These are phyloP conservation scores for Cyprinodon brontotheroides DNA, from an alignment of 2,113 vertebrate species.

Conservation along the genomic window DNA sequence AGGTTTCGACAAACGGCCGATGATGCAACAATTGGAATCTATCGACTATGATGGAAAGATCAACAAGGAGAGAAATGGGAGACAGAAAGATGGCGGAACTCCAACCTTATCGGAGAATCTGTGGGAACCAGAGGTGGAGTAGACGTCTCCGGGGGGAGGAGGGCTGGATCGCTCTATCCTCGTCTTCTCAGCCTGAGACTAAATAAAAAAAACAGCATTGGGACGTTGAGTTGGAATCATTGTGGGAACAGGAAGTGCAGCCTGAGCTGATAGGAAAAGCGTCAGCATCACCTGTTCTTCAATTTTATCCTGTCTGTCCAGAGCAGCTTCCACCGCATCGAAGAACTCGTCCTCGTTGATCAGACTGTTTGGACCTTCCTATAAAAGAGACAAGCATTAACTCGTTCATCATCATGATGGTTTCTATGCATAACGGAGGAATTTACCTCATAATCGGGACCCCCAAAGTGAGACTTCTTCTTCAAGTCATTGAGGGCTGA, in stretches of 20 bases:
- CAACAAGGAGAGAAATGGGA: neutral
- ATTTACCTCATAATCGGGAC: conserved; percentile 94
- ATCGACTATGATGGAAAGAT: neutral
- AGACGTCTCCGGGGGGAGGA: conserved; percentile 85
- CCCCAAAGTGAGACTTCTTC: conserved; percentile 96
- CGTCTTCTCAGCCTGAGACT: conserved; percentile 91
- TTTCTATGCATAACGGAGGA: neutral
- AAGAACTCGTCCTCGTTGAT: conserved; percentile 99
- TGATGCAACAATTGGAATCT: conserved; percentile 65
- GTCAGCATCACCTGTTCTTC: conserved; percentile 90
- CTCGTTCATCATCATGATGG: neutral
- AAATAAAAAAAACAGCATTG: conserved; percentile 11
- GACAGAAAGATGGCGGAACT: neutral
- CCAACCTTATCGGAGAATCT: conserved; percentile 88
- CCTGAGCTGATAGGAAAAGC: too few species aligned
- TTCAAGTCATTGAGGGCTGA: conserved; percentile 89
- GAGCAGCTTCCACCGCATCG: conserved; percentile 97
- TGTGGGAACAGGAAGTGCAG: neutral
- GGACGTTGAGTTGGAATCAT: neutral
- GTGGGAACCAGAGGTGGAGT: conserved; percentile 85
- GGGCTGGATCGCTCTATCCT: conserved; percentile 85
- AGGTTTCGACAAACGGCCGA: conserved; percentile 85
- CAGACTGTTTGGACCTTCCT: conserved; percentile 98
- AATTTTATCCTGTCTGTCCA: conserved; percentile 97
- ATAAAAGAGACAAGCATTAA: conserved; percentile 4